Percentiles rank a stretch among this genome's conserved stretches.
These are phyloP conservation scores for Drosophila albomicans DNA, from an alignment of 1,140 invertebrate species.

Conservation along the genomic window DNA sequence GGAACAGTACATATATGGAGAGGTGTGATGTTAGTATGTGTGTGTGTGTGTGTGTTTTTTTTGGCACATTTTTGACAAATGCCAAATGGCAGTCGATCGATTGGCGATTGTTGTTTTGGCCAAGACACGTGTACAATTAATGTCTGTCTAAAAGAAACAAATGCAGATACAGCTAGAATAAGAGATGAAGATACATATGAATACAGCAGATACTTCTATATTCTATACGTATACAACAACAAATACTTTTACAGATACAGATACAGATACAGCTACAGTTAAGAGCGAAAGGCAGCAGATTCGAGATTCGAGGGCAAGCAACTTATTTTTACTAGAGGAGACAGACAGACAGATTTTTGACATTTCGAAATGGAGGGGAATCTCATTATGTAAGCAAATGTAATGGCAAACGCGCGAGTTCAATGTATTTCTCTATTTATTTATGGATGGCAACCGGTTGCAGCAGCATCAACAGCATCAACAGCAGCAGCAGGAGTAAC, in stretches of 20 bases:
- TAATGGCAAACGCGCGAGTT: conserved; percentile 50
- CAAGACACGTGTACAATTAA: conserved; percentile 8
- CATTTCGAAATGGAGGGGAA: conserved; percentile 32
- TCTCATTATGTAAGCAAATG: conserved; percentile 62
- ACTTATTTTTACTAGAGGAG: conserved; percentile 42
- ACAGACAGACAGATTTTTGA: conserved; percentile 49
- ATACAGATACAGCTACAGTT: not conserved
- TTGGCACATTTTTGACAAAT: conserved; percentile 32
- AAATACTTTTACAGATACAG: not conserved
- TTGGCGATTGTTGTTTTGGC: conserved; percentile 27
- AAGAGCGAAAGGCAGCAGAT: conserved; percentile 2
- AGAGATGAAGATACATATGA: conserved; percentile 1
- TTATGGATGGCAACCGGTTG: conserved; percentile 55
- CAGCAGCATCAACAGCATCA: conserved; percentile 12
- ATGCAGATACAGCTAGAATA: conserved; percentile 4
- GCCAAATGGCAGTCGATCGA: conserved; percentile 30
- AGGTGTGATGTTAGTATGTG: not conserved
- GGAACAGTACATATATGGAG: not conserved
- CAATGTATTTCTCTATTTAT: conserved; percentile 69
- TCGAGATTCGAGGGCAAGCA: conserved; percentile 36
- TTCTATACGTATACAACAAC: too few species aligned
- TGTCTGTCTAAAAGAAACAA: conserved; percentile 13
- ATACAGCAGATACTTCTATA: not conserved
- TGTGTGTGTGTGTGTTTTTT: not conserved
- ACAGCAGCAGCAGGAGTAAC: conserved; percentile 25